phyloP scores from a whole-genome alignment of 2,888 invertebrate genomes.

The Peribatodes rhomboidaria region DNA sequence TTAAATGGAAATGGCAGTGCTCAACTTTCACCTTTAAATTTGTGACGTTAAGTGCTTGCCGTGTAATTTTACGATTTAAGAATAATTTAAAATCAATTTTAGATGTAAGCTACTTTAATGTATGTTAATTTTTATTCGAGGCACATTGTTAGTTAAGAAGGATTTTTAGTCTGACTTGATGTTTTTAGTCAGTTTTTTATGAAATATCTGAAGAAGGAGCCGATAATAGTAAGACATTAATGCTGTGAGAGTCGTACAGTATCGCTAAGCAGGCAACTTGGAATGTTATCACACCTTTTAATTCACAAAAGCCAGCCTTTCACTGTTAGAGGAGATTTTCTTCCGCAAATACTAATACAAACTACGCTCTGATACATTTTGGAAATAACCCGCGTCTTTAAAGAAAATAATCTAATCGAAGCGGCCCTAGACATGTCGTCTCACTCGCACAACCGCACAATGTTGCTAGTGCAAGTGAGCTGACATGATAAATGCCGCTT shows the following conservation, averaged over 20 bases:
- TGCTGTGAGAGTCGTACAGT: neutral
- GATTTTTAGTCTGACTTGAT: conserved; percentile 30
- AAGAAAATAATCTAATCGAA: no score
- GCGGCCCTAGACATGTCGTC: no score
- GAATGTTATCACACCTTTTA: neutral
- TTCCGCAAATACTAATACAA: neutral
- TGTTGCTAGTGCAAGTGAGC: no score
- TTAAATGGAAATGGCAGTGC: neutral
- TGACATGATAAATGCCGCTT: no score
- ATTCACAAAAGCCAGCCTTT: neutral
- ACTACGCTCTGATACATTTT: no score
- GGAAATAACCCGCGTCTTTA: no score
- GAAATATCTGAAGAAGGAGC: neutral
- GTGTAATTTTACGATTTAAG: conserved; percentile 9
- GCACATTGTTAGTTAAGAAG: conserved; percentile 18
- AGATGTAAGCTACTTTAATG: conserved; percentile 30
- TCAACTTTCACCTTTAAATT: conserved; percentile 13
- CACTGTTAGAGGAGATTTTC: neutral
- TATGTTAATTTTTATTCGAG: conserved; percentile 18
- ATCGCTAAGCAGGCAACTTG: neutral
- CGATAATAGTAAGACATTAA: neutral
- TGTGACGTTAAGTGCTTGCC: conserved; percentile 44
- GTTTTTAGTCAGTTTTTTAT: conserved; percentile 20
- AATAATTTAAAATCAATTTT: conserved; percentile 38
- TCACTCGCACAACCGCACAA: no score